phyloP scores from a whole-genome alignment of 2,113 vertebrate species.

The Archocentrus centrarchus region DNA sequence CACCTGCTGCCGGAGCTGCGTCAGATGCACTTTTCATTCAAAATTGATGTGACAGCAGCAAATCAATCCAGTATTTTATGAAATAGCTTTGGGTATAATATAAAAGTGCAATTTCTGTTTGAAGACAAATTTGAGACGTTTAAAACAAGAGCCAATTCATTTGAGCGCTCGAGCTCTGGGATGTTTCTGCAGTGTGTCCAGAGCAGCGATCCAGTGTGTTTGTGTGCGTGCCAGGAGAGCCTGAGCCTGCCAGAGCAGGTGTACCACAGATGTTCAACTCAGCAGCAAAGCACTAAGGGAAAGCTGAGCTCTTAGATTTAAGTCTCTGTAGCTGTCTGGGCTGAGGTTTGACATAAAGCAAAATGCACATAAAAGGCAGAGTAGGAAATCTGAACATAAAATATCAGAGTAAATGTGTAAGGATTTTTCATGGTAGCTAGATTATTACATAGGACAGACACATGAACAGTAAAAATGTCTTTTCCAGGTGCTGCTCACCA shows the following conservation, averaged over 20 bases:
- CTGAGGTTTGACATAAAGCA: conserved; percentile 19
- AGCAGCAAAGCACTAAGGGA: conserved; percentile 25
- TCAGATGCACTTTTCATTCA: background rate
- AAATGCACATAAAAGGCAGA: background rate
- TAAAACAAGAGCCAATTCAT: background rate
- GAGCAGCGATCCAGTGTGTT: background rate
- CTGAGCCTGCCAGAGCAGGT: conserved; percentile 58
- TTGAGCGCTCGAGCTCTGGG: background rate
- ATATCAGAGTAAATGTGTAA: background rate
- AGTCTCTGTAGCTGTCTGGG: conserved; percentile 18
- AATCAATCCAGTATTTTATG: background rate
- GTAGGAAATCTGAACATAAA: conserved; percentile 11
- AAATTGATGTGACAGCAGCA: background rate
- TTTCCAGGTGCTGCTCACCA: conserved; percentile 83
- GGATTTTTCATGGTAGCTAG: background rate
- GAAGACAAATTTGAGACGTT: background rate
- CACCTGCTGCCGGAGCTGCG: conserved; percentile 27
- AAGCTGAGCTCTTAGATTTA: conserved; percentile 14
- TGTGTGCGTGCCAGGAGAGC: conserved; percentile 21
- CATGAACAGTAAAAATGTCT: background rate
- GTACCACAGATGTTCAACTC: conserved; percentile 62
- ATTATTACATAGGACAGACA: background rate
- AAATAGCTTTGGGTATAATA: background rate
- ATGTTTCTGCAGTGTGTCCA: conserved; percentile 21
- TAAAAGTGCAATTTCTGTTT: background rate